These are phyloP conservation scores for Gortyna flavago DNA, from an alignment of 2,888 invertebrate genomes.

Conservation along the genomic window DNA sequence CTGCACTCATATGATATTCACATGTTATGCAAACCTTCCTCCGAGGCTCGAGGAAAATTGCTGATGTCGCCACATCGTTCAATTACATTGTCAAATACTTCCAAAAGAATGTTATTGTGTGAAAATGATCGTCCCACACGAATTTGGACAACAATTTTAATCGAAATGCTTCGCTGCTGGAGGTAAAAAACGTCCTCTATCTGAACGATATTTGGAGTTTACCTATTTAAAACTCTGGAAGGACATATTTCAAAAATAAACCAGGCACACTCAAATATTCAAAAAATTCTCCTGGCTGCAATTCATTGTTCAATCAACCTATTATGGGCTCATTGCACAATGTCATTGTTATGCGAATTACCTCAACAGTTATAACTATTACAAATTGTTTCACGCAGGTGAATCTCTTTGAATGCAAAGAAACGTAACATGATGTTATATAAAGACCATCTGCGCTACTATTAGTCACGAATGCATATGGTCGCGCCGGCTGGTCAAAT, in stretches of 20 bases:
- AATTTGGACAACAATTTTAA: constrained; percentile 53
- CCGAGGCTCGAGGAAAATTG: constrained; percentile 11
- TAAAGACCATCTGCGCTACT: constrained; percentile 79
- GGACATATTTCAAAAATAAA: constrained; percentile 50
- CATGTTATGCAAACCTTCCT: constrained; percentile 51
- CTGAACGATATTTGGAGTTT: constrained; percentile 44
- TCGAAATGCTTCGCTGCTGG: constrained; percentile 45
- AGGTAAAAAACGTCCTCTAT: constrained; percentile 33
- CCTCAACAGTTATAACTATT: constrained; percentile 46
- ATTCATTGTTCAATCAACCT: constrained; percentile 30
- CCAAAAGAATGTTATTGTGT: constrained; percentile 38
- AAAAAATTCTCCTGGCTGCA: constrained; percentile 15
- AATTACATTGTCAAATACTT: constrained; percentile 37
- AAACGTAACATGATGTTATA: constrained; percentile 71
- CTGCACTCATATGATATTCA: constrained; percentile 44
- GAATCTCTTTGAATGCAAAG: constrained; percentile 68
- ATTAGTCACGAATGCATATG: constrained; percentile 83
- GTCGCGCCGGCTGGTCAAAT: constrained; percentile 85
- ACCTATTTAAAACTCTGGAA: constrained; percentile 49
- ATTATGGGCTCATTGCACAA: constrained; percentile 33
- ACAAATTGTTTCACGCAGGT: constrained; percentile 65
- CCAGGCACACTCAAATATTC: constrained; percentile 24
- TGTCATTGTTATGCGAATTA: constrained; percentile 44
- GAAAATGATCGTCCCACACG: constrained; percentile 41
- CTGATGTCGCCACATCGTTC: constrained; percentile 17